Evolutionary conservation across 2,113 vertebrate species (phyloP), one percentile per base, ranked within the genome.

Genomic region (Aegithalos caudatus): DNA sequence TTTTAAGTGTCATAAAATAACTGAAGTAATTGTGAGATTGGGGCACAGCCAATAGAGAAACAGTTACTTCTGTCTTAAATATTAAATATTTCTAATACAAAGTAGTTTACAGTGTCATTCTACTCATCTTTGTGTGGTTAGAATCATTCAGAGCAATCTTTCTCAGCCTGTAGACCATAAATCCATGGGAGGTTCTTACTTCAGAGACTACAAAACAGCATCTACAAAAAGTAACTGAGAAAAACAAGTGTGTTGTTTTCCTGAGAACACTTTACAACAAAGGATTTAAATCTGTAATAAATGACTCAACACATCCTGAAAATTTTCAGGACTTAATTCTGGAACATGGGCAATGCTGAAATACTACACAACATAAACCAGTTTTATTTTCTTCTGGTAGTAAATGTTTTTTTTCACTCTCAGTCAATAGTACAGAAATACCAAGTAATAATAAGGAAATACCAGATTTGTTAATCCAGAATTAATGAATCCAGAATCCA

Each of bases 341-440:
- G 31, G 57, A 47, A 33, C 23, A 10, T 0, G 6, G 29, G 19
- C 19, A 40, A 14, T 50, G 23, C 21, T 53, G 60, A 71, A 81
- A 33, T 24, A 27, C 9, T 50, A 7, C 0, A 2, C 6, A 24
- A 48, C 14, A 0, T 45, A n/a, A 65, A 47, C 12, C 2, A 11
- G 10, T 17, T 81, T 66, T 6, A 2, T 53, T 64, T 85, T 31
- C 25, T 73, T 90, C 8, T 2, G 2, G 11, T 27, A 33, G 12
- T 51, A 48, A 20, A 71, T 78, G 38, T 19, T 62, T 58, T 70
- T 83, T 79, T 54, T 5, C 0, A 0, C 25, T 73, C 53, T 60
- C 8, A n/a, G 44, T 27, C 1, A 1, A 11, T 61, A 40, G 7
- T 10, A 3, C 50, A 70, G 40, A 40, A 40, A 40, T 40, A 40